Evolutionary conservation across 2,113 vertebrate species (phyloP).

Genomic region (Thryonomys swinderianus): DNA sequence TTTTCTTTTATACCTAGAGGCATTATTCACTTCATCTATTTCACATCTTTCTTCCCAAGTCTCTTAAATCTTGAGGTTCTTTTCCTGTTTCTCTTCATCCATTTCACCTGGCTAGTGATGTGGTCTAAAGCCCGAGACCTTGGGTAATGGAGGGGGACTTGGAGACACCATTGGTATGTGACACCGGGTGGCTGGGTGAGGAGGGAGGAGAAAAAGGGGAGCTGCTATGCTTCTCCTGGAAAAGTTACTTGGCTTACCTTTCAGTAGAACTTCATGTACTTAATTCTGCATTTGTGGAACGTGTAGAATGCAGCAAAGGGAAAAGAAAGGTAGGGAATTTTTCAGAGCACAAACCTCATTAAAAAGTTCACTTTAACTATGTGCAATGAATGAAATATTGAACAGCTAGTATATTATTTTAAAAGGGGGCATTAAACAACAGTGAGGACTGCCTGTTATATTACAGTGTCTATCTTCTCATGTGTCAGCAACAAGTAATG

Average conservation of each 20-base stretch:
- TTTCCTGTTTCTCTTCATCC: not conserved
- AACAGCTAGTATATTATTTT: conserved; percentile 84
- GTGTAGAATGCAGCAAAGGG: conserved; percentile 53
- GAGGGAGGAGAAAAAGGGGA: not conserved
- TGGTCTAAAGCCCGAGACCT: not conserved
- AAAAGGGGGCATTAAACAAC: conserved; percentile 87
- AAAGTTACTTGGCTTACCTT: not conserved
- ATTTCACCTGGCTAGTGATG: not conserved
- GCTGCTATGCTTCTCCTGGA: not conserved
- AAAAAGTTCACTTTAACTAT: conserved; percentile 79
- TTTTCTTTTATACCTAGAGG: not conserved
- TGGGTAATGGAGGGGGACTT: not conserved
- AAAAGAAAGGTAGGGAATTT: conserved; percentile 54
- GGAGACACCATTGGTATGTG: not conserved
- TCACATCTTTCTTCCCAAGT: not conserved
- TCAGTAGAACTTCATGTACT: not conserved
- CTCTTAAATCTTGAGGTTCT: not conserved
- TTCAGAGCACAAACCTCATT: conserved; percentile 66
- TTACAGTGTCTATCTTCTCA: conserved; percentile 87
- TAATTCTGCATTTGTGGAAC: conserved; percentile 57
- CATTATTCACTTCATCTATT: not conserved
- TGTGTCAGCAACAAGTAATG: conserved; percentile 90
- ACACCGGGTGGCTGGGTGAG: not conserved
- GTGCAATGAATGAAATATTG: conserved; percentile 83
- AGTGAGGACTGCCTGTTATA: conserved; percentile 84